A percentile compares a stretch with the other conserved stretches of the same genome.
Conservation (phyloP, 2,888 invertebrate genomes). For the Sphaeridia pumilis region DNA sequence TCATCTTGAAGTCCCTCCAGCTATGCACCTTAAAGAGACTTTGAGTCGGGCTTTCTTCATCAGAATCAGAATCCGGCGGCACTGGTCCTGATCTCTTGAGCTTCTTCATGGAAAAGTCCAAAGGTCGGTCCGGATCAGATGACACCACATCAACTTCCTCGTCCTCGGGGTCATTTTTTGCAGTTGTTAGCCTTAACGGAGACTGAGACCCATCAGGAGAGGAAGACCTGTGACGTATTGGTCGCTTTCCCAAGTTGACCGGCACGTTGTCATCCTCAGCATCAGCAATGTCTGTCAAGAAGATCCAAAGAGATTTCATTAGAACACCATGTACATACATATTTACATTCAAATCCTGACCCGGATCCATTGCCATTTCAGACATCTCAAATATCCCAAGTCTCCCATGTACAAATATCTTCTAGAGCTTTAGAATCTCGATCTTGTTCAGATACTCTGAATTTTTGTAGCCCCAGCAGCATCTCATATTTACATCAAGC, state of each 20-base stretch:
- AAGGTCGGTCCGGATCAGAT: neutral
- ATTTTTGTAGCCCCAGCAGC: too few relatives aligned
- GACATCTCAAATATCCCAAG: too few relatives aligned
- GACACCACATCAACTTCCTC: neutral
- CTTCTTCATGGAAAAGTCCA: constrained; percentile 16
- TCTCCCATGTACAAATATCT: too few relatives aligned
- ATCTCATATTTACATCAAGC: too few relatives aligned
- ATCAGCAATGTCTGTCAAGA: neutral
- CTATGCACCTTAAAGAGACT: neutral
- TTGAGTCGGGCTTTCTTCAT: constrained; percentile 3
- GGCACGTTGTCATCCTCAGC: neutral
- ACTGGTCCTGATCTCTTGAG: neutral
- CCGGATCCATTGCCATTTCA: too few relatives aligned
- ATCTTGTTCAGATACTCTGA: too few relatives aligned
- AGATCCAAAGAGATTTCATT: too few relatives aligned
- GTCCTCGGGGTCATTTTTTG: too few relatives aligned
- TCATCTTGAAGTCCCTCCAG: constrained; percentile 1
- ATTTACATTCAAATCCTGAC: too few relatives aligned
- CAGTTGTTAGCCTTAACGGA: too few relatives aligned
- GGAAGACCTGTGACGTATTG: neutral
- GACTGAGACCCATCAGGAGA: neutral
- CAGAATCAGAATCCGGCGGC: neutral
- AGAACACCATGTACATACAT: too few relatives aligned
- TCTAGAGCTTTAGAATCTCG: too few relatives aligned
- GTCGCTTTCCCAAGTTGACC: neutral